phyloP scores from a whole-genome alignment of 2,797 vertebrate species.

The Nannoperca australis region DNA sequence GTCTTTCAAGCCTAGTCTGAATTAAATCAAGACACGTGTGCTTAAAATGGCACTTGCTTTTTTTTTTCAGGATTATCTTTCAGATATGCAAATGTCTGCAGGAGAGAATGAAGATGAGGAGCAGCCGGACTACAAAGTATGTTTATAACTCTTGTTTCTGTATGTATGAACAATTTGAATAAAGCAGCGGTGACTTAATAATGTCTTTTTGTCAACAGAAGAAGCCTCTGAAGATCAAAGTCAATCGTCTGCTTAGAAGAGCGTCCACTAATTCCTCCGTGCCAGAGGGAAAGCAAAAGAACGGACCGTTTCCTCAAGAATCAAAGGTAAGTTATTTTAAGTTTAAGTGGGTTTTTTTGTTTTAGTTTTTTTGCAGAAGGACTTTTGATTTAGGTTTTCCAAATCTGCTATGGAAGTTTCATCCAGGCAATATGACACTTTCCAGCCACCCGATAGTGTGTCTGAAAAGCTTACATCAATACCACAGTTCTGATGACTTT shows the following conservation, averaged over 20 bases:
- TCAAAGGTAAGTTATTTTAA: conserved; percentile 43
- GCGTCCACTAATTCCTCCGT: conserved; percentile 21
- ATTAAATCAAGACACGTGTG: not conserved
- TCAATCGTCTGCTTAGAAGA: conserved; percentile 60
- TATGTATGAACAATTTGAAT: not conserved
- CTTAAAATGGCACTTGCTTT: not conserved
- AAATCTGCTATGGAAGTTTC: not conserved
- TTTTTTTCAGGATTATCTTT: conserved; percentile 55
- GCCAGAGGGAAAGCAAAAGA: conserved; percentile 21
- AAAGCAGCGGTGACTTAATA: not conserved
- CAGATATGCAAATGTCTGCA: conserved; percentile 20
- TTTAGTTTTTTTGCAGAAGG: too few relatives aligned
- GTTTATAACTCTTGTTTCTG: not conserved
- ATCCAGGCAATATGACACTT: not conserved
- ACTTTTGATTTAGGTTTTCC: not conserved
- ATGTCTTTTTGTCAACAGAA: conserved; percentile 50
- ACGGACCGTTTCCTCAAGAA: conserved; percentile 25
- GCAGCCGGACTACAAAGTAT: conserved; percentile 62
- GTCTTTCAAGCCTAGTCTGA: not conserved
- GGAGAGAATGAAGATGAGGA: conserved; percentile 58
- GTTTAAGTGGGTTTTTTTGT: too few relatives aligned
- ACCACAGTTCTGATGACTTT: not conserved
- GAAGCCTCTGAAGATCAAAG: conserved; percentile 60
- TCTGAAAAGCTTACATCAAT: not conserved
- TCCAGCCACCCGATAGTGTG: not conserved